Conservation (phyloP, 2,797 vertebrate species). For the Betta splendens region DNA sequence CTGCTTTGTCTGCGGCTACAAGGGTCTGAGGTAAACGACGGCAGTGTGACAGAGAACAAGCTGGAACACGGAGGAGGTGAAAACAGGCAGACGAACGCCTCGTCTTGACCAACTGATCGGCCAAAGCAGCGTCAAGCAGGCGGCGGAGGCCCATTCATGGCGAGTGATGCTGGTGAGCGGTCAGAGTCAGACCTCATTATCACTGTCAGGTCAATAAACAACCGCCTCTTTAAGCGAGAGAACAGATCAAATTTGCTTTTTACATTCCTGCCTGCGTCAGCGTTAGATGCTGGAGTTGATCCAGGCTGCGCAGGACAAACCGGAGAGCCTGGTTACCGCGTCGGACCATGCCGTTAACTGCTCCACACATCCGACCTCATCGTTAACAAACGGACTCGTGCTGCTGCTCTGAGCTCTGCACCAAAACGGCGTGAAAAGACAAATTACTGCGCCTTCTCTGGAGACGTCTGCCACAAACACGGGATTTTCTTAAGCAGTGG, state of each 20-base stretch:
- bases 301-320: no score
- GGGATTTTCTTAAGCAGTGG: background rate
- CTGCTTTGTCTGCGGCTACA: no score
- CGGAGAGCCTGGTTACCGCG: no score
- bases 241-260: constrained; percentile 22
- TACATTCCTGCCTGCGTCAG: constrained; percentile 3
- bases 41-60: background rate
- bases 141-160: no score
- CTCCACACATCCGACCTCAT: no score
- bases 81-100: no score
- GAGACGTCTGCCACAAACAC: background rate
- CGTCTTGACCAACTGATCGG: no score
- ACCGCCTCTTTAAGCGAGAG: background rate
- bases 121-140: no score
- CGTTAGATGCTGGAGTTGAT: background rate
- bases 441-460: background rate
- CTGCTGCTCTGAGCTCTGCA: constrained; percentile 1
- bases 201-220: constrained; percentile 12
- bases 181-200: background rate
- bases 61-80: background rate
- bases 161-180: background rate
- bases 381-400: constrained; percentile 11
- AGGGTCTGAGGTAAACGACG: no score
- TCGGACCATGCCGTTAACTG: no score
- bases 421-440: constrained; percentile 8